Conservation (phyloP, 2,888 invertebrate species). For the Drosophila atripex region DNA sequence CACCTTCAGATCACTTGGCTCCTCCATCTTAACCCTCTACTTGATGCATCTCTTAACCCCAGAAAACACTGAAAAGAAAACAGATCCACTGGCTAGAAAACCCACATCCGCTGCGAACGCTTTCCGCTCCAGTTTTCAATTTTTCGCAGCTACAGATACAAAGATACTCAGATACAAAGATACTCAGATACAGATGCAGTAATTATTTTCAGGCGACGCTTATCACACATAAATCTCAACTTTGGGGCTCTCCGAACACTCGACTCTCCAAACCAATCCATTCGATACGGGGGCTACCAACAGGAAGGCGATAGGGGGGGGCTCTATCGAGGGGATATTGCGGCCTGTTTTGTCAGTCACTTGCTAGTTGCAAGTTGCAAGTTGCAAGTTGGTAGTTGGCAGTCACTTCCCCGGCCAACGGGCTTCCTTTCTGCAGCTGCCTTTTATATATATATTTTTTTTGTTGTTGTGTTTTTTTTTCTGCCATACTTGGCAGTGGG, state of each 20-base stretch:
- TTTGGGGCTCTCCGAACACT: slow-evolving; percentile 26
- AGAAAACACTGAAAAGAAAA: slow-evolving; percentile 12
- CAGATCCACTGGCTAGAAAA: slow-evolving; percentile 49
- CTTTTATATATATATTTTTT: slow-evolving; percentile 7
- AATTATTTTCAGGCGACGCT: slow-evolving; percentile 79
- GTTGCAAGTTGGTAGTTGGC: slow-evolving; percentile 24
- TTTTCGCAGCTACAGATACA: slow-evolving; percentile 56
- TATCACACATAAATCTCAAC: slow-evolving; percentile 78
- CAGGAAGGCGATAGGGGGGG: not conserved
- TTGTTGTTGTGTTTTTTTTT: not conserved
- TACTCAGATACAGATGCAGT: slow-evolving; percentile 58
- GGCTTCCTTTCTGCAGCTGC: slow-evolving; percentile 73
- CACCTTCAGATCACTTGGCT: not conserved
- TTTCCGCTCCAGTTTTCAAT: slow-evolving; percentile 77
- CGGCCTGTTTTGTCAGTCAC: slow-evolving; percentile 73
- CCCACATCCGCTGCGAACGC: slow-evolving; percentile 72
- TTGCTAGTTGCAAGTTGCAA: slow-evolving; percentile 14
- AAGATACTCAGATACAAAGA: not conserved
- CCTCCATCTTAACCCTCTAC: not conserved
- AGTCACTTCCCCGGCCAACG: slow-evolving; percentile 66
- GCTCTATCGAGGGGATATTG: slow-evolving; percentile 17
- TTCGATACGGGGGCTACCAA: slow-evolving; percentile 56
- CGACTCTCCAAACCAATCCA: slow-evolving; percentile 41
- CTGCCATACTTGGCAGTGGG: slow-evolving; percentile 1
- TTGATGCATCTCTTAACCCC: slow-evolving; percentile 13